Base-by-base conservation (phyloP, 2,888 invertebrate species). In the Coecobrya sp. region DNA sequence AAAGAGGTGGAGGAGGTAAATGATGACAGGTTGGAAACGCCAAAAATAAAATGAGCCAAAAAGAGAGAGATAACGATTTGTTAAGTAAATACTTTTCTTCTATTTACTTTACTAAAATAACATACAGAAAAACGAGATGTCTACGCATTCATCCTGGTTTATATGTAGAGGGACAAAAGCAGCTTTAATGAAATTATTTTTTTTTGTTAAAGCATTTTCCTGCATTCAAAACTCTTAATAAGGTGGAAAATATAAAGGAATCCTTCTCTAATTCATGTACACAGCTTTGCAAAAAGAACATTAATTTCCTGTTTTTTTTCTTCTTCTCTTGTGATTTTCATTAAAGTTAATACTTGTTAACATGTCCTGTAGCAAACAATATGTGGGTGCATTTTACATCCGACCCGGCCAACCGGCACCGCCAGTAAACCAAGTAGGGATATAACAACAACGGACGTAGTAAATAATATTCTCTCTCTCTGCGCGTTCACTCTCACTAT, bases 71-170 rank as follows among this genome's bases (percentile, higher is more conserved):
- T 87, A 76, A 49, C 79, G 30, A 11, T 45, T 62, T 42, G 79
- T 76, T 65, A 87, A 65, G 65, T 45, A 87, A 87, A 87, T 22
- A 87, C 27, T 76, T 73, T 68, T 70, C 42, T 52, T 7, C 1
- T 45, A 55, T 76, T 45, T 76, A 13, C 42, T 49, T n/a, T n/a
- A n/a, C n/a, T n/a, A n/a, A n/a, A n/a, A n/a, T n/a, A n/a, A n/a
- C n/a, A n/a, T n/a, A n/a, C n/a, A n/a, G n/a, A n/a, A n/a, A n/a
- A n/a, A n/a, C n/a, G n/a, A n/a, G n/a, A n/a, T n/a, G n/a, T n/a
- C n/a, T n/a, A n/a, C n/a, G n/a, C n/a, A n/a, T 5, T n/a, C n/a
- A 55, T n/a, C n/a, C n/a, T n/a, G 55, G 52, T 1, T 11, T 52
- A 52, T 52, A n/a, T 59, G 16, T n/a, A 59, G 1, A 52, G 16